Base-by-base conservation (phyloP, 1,140 invertebrate genomes). In the Dendroctonus valens region DNA sequence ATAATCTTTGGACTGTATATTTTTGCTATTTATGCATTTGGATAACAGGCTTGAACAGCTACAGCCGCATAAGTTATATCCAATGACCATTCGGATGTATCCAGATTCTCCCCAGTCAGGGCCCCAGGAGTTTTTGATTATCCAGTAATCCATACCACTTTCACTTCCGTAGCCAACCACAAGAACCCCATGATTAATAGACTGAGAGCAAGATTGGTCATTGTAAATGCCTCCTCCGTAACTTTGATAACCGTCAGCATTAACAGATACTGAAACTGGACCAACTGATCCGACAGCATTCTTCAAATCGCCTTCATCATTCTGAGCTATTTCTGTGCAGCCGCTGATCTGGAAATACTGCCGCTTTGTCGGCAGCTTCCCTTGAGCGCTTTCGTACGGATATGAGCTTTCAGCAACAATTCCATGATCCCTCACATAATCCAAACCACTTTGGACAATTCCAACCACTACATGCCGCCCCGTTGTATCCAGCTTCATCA, bases 71-170 rank as follows among this genome's bases (percentile, higher is more conserved):
- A 57, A 15, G 39, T 57, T 65, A 8, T 55, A 41, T 38, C 54
- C 85, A 79, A 96, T 95, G 70, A 88, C 82, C 87, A 98, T 96
- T 79, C 88, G 88, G 68, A 97, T 90, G 81, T 92, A 97, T 37
- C 95, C 95, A 6, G 89, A 73, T 42, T 89, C 83, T 26, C 95
- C 94, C 94, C 94, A 97, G 0, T 78, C 80, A 64, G 79, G 81
- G 14, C 89, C 87, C 91, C 92, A 95, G 70, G 89, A 92, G 75
- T 93, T 93, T 73, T 92, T 93, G 2, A 93, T 86, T 2, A 93
- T 72, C 90, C 90, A 94, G 74, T 91, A 94, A 73, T 92, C 89
- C 39, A 81, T 53, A 41, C 82, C 84, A 49, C 75, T 69, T 42
- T 80, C 70, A 7, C 85, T 86, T 15, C 65, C 70, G 40, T 73